Conservation (phyloP, 2,113 vertebrate genomes). For the Muntiacus muntjak region DNA sequence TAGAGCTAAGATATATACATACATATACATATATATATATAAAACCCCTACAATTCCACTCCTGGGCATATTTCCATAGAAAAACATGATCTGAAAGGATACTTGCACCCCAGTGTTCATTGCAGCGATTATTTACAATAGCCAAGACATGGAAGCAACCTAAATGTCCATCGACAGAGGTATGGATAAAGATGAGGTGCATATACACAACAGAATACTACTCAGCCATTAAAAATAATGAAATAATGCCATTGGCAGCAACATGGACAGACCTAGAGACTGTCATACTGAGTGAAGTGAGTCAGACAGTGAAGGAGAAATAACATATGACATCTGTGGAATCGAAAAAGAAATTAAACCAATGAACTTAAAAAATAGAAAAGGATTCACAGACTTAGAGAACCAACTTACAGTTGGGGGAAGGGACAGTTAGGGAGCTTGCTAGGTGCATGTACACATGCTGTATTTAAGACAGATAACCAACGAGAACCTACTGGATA, state of each 20-base stretch:
- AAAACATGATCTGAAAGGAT: background rate
- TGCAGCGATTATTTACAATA: background rate
- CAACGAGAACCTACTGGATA: background rate
- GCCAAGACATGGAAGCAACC: background rate
- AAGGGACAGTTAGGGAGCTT: background rate
- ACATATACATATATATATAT: background rate
- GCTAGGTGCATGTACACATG: background rate
- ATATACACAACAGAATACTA: background rate
- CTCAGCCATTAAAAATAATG: background rate
- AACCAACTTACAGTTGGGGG: background rate
- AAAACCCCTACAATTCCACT: background rate
- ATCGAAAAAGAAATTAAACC: background rate
- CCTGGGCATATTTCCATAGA: background rate
- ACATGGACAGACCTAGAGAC: background rate
- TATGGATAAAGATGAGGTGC: background rate
- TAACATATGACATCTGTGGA: background rate
- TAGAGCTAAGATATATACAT: background rate
- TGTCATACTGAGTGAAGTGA: background rate
- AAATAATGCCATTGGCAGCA: background rate
- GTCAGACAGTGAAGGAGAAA: background rate
- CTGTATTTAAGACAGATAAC: background rate
- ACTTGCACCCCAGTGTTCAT: accelerated
- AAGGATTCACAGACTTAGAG: background rate
- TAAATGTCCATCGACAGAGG: background rate
- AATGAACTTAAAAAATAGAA: background rate